These are phyloP conservation scores for Hippocampus abdominalis DNA, from an alignment of 2,113 vertebrate species.

Conservation along the genomic window DNA sequence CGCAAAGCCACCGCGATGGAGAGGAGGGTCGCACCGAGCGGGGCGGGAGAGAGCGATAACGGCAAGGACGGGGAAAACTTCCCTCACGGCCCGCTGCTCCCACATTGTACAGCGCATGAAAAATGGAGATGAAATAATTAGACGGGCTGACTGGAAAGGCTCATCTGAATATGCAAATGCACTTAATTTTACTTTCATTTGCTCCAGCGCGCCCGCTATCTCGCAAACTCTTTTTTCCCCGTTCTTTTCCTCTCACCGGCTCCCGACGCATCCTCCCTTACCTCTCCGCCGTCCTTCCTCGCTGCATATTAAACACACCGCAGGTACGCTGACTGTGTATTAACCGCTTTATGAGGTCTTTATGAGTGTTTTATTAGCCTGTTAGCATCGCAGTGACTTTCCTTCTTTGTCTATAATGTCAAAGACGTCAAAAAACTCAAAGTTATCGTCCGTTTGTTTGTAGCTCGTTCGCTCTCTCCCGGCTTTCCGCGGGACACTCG, in stretches of 20 bases:
- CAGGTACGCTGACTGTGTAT: constrained; percentile 49
- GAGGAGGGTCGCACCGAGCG: constrained; percentile 32
- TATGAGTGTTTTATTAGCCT: constrained; percentile 5
- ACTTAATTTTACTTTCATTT: constrained; percentile 78
- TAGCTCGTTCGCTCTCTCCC: neutral
- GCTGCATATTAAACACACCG: constrained; percentile 37
- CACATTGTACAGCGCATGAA: constrained; percentile 58
- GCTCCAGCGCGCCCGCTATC: constrained; percentile 59
- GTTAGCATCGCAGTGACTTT: neutral
- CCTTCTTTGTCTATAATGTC: constrained; percentile 5
- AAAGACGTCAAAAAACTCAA: constrained; percentile 5
- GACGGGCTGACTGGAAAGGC: constrained; percentile 71
- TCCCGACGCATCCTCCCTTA: constrained; percentile 29
- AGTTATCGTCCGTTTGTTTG: neutral
- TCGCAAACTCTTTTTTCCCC: constrained; percentile 33
- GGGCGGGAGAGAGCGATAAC: constrained; percentile 48
- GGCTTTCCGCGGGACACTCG: neutral
- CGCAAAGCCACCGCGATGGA: constrained; percentile 42
- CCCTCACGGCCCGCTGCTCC: constrained; percentile 60
- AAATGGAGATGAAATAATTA: constrained; percentile 79
- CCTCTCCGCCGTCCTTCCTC: constrained; percentile 30
- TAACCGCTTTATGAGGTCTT: constrained; percentile 28
- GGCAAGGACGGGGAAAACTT: constrained; percentile 45
- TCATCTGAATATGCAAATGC: constrained; percentile 81
- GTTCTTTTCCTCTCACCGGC: constrained; percentile 42